Conservation (phyloP, 2,797 vertebrate genomes). For the Alexandromys oeconomus region DNA sequence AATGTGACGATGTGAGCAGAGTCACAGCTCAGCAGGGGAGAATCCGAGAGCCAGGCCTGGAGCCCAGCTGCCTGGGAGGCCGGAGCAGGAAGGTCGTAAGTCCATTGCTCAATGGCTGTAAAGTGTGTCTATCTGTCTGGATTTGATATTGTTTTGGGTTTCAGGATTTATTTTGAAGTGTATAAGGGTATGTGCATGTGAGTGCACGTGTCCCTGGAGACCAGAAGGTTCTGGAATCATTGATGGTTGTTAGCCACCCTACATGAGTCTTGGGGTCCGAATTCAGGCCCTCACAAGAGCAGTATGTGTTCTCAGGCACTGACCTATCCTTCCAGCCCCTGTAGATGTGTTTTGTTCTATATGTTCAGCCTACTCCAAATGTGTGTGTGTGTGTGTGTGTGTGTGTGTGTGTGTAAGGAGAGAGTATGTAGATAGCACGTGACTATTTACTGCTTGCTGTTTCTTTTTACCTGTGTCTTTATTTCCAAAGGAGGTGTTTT, state of each 20-base stretch:
- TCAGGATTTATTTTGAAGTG: background rate
- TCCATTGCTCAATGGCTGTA: background rate
- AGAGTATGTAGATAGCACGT: background rate
- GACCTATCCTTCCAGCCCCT: background rate
- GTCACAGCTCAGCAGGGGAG: background rate
- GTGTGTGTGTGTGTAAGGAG: background rate
- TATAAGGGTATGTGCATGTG: background rate
- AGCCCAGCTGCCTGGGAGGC: background rate
- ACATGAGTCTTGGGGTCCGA: background rate
- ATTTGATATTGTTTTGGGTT: background rate
- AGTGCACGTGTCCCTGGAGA: background rate
- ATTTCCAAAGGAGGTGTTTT: conserved; percentile 62
- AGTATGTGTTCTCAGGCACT: background rate
- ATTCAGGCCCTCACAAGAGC: background rate
- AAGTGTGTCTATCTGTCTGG: background rate
- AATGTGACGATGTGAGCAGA: background rate
- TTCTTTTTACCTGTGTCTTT: conserved; percentile 42
- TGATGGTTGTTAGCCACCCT: background rate
- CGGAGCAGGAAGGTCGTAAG: background rate
- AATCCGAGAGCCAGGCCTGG: conserved; percentile 12
- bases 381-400: too few relatives aligned
- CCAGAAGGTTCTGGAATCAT: background rate
- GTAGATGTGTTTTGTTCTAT: background rate
- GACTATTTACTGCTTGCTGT: background rate
- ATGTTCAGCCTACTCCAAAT: background rate